Percentiles rank a stretch among this genome's conserved stretches.
Evolutionary conservation across 2,888 invertebrate species (phyloP).

Genomic region (Synergus laeviventris): DNA sequence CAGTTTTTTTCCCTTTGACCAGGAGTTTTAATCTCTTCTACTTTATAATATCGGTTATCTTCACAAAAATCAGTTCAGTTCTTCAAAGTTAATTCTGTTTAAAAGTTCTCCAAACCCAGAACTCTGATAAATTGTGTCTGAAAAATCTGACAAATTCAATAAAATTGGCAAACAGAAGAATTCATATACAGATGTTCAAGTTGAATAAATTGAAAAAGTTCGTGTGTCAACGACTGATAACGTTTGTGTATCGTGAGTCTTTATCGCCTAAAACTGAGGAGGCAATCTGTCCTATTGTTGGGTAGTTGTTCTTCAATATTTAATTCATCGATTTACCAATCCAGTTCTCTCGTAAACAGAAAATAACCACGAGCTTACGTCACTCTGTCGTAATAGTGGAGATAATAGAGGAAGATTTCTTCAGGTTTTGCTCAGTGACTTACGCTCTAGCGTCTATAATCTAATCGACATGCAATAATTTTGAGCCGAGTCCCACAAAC

Average conservation of each 20-base stretch:
- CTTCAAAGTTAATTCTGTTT: no score
- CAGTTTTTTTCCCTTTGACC: neutral
- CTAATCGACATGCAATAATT: conserved; percentile 1
- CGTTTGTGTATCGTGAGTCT: neutral
- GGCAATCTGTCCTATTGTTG: no score
- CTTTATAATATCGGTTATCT: no score
- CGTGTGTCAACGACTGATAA: neutral
- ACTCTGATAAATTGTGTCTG: no score
- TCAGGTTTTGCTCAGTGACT: neutral
- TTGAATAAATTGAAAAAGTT: no score
- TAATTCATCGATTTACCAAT: conserved; percentile 1
- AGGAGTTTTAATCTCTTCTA: neutral
- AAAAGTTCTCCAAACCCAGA: no score
- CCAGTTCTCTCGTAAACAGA: neutral
- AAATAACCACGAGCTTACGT: conserved; percentile 8
- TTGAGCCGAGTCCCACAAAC: neutral
- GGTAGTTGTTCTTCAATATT: neutral
- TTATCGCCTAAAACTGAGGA: neutral
- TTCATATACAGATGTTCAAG: no score
- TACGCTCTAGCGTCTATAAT: neutral
- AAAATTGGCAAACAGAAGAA: no score
- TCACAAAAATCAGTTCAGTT: no score
- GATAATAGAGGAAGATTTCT: conserved; percentile 11
- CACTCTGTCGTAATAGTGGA: conserved; percentile 23
- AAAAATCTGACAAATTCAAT: no score